phyloP scores from a whole-genome alignment of 1,140 invertebrate species.

The Neoseiulus cucumeris region DNA sequence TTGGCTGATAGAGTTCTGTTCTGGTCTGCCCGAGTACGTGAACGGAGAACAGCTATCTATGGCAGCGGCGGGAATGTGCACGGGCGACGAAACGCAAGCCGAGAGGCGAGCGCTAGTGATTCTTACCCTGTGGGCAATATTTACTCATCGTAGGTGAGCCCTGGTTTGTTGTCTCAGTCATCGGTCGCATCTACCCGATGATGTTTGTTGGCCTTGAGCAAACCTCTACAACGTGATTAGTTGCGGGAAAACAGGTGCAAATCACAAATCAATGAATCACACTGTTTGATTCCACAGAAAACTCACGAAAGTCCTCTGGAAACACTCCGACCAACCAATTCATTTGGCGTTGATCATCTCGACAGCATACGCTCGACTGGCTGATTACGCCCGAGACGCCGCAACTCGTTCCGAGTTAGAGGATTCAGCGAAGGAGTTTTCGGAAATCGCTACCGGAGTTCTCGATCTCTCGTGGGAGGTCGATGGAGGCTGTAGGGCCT shows the following conservation, averaged over 20 bases:
- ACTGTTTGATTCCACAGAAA: no score
- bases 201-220: no score
- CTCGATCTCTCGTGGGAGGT: constrained; percentile 27
- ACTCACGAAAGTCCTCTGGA: constrained; percentile 29
- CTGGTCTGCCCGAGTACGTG: constrained; percentile 26
- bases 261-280: no score
- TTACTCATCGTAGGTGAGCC: constrained; percentile 18
- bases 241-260: no score
- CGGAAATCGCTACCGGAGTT: constrained; percentile 27
- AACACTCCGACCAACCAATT: constrained; percentile 29
- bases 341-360: constrained; percentile 28
- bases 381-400: constrained; percentile 19
- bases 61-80: constrained; percentile 24
- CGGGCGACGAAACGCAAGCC: constrained; percentile 22
- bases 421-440: constrained; percentile 26
- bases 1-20: constrained; percentile 22
- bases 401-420: constrained; percentile 20
- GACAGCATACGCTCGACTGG: constrained; percentile 21
- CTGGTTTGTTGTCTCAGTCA: no score
- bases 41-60: constrained; percentile 25
- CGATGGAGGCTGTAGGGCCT: constrained; percentile 24
- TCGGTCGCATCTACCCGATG: no score
- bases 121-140: constrained; percentile 26
- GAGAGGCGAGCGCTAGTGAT: constrained; percentile 24
- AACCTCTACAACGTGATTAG: no score